phyloP scores from a whole-genome alignment of 2,888 invertebrate species.

The Dinocampus coccinellae region DNA sequence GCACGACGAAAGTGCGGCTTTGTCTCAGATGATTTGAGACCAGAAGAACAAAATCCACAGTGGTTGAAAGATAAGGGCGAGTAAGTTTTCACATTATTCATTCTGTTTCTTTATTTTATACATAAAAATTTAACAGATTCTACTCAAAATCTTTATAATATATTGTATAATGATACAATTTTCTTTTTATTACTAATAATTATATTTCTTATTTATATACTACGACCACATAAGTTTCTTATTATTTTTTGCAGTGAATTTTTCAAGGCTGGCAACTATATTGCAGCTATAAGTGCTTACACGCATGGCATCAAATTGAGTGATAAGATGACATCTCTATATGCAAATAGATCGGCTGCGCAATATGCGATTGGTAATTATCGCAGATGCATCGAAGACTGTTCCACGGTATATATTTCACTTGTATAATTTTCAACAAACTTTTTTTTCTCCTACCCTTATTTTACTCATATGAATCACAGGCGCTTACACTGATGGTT shows the following conservation, averaged over 20 bases:
- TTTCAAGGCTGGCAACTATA: slow-evolving; percentile 80
- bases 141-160: not conserved
- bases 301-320: slow-evolving; percentile 82
- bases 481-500: slow-evolving; percentile 81
- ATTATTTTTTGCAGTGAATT: slow-evolving; percentile 73
- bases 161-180: not conserved
- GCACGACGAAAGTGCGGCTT: slow-evolving; percentile 79
- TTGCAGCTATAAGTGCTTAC: slow-evolving; percentile 87
- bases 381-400: slow-evolving; percentile 77
- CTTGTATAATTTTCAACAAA: too few species aligned
- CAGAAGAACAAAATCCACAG: slow-evolving; percentile 86
- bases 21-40: slow-evolving; percentile 78
- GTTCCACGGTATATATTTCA: slow-evolving; percentile 71
- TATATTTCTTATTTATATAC: not conserved
- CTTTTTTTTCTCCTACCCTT: too few species aligned
- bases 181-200: not conserved
- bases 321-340: slow-evolving; percentile 80
- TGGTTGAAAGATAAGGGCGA: slow-evolving; percentile 88
- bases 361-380: slow-evolving; percentile 84
- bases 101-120: not conserved
- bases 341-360: slow-evolving; percentile 83
- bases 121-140: not conserved
- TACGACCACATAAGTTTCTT: not conserved
- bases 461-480: slow-evolving; percentile 38
- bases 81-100: slow-evolving; percentile 66